These are phyloP conservation scores for Cyclophora albipunctata DNA, from an alignment of 2,888 invertebrate species.

Conservation along the genomic window DNA sequence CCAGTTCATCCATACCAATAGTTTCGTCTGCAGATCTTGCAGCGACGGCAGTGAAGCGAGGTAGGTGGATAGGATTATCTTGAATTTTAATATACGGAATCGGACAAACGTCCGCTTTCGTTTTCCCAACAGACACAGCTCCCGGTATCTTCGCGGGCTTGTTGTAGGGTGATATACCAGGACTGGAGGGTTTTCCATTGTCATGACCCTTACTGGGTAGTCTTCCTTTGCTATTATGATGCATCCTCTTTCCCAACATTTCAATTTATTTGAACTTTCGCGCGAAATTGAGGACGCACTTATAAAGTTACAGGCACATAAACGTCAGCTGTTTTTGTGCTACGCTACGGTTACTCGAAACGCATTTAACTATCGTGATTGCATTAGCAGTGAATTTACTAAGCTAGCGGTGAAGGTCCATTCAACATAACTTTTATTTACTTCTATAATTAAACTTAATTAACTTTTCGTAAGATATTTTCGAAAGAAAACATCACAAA, in stretches of 20 bases:
- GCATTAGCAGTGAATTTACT: too few species aligned
- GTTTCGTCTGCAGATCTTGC: constrained; percentile 82
- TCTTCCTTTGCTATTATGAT: constrained; percentile 67
- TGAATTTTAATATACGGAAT: constrained; percentile 81
- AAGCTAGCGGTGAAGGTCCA: neutral
- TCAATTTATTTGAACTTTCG: constrained; percentile 47
- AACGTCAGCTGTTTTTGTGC: neutral
- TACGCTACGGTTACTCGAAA: neutral
- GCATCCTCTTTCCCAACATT: constrained; percentile 72
- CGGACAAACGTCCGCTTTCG: constrained; percentile 57
- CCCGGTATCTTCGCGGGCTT: constrained; percentile 67
- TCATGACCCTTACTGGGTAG: constrained; percentile 69
- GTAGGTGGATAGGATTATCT: constrained; percentile 80
- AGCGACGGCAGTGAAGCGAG: constrained; percentile 80
- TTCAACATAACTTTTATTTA: too few species aligned
- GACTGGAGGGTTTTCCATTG: constrained; percentile 66
- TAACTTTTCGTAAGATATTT: constrained; percentile 11
- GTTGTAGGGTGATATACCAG: constrained; percentile 63
- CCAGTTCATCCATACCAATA: constrained; percentile 91
- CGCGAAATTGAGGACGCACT: constrained; percentile 43
- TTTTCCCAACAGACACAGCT: constrained; percentile 56
- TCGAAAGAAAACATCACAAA: too few species aligned
- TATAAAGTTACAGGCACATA: constrained; percentile 16
- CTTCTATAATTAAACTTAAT: neutral
- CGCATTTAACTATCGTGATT: too few species aligned